A percentile compares a stretch with the other conserved stretches of the same genome.
Evolutionary conservation across 2,797 vertebrate species (phyloP).

Genomic region (Echeneis naucrates): DNA sequence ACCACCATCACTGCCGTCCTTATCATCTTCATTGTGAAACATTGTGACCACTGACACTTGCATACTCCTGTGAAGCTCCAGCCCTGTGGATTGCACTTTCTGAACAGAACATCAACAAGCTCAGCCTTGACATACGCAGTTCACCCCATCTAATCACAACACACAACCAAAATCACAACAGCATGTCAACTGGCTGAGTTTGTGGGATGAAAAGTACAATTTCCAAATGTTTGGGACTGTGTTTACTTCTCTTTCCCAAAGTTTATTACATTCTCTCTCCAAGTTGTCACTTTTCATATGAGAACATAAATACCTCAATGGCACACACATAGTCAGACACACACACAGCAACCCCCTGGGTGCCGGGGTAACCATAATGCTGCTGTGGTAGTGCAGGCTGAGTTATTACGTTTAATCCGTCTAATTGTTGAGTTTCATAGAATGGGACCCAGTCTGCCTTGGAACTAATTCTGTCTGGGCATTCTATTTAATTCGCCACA

Average conservation of each 20-base stretch:
- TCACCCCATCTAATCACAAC: conserved; percentile 28
- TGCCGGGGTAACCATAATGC: conserved; percentile 77
- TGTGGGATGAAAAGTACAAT: conserved; percentile 17
- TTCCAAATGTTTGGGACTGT: conserved; percentile 41
- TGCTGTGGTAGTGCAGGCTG: conserved; percentile 69
- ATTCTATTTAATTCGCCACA: conserved; percentile 87
- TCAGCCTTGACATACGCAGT: conserved; percentile 15
- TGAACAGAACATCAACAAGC: background rate
- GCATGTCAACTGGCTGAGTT: conserved; percentile 20
- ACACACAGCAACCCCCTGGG: conserved; percentile 50
- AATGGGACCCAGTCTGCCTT: conserved; percentile 82
- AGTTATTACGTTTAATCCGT: conserved; percentile 83
- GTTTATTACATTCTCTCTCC: conserved; percentile 58
- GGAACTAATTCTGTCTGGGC: conserved; percentile 87
- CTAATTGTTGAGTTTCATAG: conserved; percentile 85
- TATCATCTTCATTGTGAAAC: conserved; percentile 10
- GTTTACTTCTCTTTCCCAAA: conserved; percentile 43
- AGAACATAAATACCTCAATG: conserved; percentile 47
- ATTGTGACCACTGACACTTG: conserved; percentile 2
- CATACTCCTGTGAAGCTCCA: background rate
- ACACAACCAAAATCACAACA: conserved; percentile 42
- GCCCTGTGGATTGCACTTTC: background rate
- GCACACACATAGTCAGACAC: conserved; percentile 20
- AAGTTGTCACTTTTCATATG: conserved; percentile 71
- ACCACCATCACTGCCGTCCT: background rate